Evolutionary conservation across 2,888 invertebrate species (phyloP).

Genomic region (Drosophila siamana): DNA sequence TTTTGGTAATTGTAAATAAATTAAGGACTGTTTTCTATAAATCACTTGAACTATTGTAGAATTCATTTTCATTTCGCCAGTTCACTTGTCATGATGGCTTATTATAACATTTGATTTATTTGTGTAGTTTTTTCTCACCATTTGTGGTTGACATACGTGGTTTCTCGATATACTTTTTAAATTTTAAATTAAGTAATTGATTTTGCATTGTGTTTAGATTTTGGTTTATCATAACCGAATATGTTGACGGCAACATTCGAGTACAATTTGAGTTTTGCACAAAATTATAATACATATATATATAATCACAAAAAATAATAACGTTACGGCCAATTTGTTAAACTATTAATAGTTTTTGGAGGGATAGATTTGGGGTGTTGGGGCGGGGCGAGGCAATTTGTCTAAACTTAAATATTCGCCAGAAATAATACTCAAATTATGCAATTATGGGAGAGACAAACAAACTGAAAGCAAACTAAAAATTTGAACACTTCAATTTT

Average conservation of each 20-base stretch:
- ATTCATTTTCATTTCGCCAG: conserved; percentile 33
- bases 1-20: conserved; percentile 38
- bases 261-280: conserved; percentile 26
- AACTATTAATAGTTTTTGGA: conserved; percentile 38
- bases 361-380: neutral
- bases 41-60: neutral
- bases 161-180: conserved; percentile 45
- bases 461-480: conserved; percentile 58
- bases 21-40: conserved; percentile 17
- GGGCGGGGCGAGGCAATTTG: conserved; percentile 52
- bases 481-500: conserved; percentile 58
- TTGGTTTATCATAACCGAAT: conserved; percentile 34
- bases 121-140: conserved; percentile 28
- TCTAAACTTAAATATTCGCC: conserved; percentile 83
- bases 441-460: conserved; percentile 52
- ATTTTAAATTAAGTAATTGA: conserved; percentile 22
- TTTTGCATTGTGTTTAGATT: conserved; percentile 21
- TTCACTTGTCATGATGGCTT: conserved; percentile 11
- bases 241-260: conserved; percentile 36
- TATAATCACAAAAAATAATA: conserved; percentile 53
- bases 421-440: conserved; percentile 82
- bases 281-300: conserved; percentile 57
- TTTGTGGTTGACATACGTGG: conserved; percentile 15
- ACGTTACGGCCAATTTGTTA: conserved; percentile 58
- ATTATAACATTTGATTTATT: conserved; percentile 31